A percentile compares a stretch with the other conserved stretches of the same genome.
phyloP scores from a whole-genome alignment of 2,113 vertebrate species.

The Propithecus coquereli region DNA sequence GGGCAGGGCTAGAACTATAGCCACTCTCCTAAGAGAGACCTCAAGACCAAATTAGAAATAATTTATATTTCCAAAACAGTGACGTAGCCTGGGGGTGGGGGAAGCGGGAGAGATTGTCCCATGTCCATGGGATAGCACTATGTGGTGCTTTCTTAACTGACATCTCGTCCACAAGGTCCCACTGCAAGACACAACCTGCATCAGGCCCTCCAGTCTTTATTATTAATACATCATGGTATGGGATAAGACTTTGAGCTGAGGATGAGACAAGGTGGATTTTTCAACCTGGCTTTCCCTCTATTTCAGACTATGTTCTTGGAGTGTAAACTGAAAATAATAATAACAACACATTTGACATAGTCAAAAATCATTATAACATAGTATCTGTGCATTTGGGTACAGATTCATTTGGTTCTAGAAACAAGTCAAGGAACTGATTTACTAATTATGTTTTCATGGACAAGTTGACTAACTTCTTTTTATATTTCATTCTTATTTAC shows the following conservation, averaged over 20 bases:
- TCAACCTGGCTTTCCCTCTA: background rate
- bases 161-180: background rate
- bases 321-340: background rate
- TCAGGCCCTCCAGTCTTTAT: background rate
- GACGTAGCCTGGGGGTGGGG: background rate
- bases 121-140: background rate
- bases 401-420: background rate
- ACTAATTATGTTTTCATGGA: background rate
- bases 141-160: background rate
- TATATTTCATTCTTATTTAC: constrained; percentile 25
- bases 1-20: background rate
- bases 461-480: constrained; percentile 8
- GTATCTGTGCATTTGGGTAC: background rate
- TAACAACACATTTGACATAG: background rate
- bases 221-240: too few species aligned
- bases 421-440: background rate
- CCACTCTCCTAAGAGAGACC: background rate
- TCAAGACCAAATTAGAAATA: background rate
- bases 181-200: background rate
- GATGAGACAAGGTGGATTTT: background rate
- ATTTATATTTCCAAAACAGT: background rate
- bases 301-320: background rate
- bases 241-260: too few species aligned
- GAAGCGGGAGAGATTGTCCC: background rate
- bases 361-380: background rate